Evolutionary conservation across 23 tunicate genomes (phyloP).

Genomic region (Styela plicata): DNA sequence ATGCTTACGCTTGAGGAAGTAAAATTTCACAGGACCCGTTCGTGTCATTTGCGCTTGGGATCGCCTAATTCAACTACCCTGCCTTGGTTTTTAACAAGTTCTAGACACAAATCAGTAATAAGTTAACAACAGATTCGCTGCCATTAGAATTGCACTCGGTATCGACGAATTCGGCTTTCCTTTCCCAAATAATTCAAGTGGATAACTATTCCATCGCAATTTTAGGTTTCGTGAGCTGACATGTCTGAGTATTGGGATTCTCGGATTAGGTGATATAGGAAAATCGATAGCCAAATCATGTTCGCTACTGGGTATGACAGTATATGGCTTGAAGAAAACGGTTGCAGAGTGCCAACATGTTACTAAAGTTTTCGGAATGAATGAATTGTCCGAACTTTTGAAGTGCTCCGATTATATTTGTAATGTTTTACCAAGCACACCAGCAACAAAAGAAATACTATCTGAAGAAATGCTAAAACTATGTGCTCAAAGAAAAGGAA

Average conservation of each 20-base stretch:
- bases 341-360: not conserved
- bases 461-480: conserved; percentile 32
- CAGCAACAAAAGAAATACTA: conserved; percentile 25
- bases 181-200: no score
- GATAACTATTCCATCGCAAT: no score
- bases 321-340: conserved; percentile 14
- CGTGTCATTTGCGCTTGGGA: no score
- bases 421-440: conserved; percentile 40
- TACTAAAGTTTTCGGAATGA: conserved; percentile 3
- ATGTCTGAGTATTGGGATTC: conserved; percentile 28
- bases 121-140: no score
- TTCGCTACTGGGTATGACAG: conserved; percentile 28
- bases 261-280: conserved; percentile 52
- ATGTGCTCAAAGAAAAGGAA: conserved; percentile 15
- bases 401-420: conserved; percentile 39
- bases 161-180: not conserved
- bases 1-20: no score
- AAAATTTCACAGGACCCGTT: no score
- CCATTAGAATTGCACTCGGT: not conserved
- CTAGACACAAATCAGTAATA: no score
- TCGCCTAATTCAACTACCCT: no score
- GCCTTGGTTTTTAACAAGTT: no score
- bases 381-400: conserved; percentile 26
- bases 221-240: conserved; percentile 1
- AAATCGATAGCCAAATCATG: conserved; percentile 26